Evolutionary conservation across 37 sponge, comb jelly and placozoan species (phyloP).

Genomic region (Sycon ciliatum): DNA sequence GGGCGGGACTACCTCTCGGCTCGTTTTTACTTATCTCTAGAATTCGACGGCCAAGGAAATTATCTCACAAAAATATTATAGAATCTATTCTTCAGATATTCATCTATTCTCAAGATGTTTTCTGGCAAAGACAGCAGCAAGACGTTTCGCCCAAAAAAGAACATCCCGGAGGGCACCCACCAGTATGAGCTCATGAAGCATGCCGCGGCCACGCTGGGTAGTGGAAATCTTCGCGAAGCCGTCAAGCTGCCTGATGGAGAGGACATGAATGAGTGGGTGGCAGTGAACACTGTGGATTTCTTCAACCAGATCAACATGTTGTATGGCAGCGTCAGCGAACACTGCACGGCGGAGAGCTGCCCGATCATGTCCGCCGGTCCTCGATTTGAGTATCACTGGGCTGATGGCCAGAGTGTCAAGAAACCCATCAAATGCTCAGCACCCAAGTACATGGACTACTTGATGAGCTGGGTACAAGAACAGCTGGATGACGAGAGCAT

Average conservation of each 20-base stretch:
- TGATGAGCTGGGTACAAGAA: conserved; percentile 98
- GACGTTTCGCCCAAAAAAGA: conserved; percentile 87
- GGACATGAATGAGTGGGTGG: conserved; percentile 98
- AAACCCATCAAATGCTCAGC: conserved; percentile 99
- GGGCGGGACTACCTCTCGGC: no score
- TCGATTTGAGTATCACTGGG: conserved; percentile 99
- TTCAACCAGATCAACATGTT: conserved; percentile 99
- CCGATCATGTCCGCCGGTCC: conserved; percentile 98
- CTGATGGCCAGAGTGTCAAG: conserved; percentile 90
- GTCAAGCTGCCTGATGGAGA: conserved; percentile 94
- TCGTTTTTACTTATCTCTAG: no score
- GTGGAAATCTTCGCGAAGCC: conserved; percentile 87
- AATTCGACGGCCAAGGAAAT: no score
- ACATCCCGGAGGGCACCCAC: conserved; percentile 80
- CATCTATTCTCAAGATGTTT: no score
- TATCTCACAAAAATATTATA: no score
- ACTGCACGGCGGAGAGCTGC: conserved; percentile 84
- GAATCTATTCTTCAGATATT: no score
- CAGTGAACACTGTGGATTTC: conserved; percentile 99
- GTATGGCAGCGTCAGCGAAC: conserved; percentile 92
- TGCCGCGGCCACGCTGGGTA: conserved; percentile 81
- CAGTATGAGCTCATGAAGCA: conserved; percentile 81
- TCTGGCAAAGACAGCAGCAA: conserved; percentile 45
- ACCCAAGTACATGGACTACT: conserved; percentile 96
- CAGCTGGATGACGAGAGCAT: conserved; percentile 95